Conservation (phyloP, 2,888 invertebrate species). For the Margaritifera margaritifera region DNA sequence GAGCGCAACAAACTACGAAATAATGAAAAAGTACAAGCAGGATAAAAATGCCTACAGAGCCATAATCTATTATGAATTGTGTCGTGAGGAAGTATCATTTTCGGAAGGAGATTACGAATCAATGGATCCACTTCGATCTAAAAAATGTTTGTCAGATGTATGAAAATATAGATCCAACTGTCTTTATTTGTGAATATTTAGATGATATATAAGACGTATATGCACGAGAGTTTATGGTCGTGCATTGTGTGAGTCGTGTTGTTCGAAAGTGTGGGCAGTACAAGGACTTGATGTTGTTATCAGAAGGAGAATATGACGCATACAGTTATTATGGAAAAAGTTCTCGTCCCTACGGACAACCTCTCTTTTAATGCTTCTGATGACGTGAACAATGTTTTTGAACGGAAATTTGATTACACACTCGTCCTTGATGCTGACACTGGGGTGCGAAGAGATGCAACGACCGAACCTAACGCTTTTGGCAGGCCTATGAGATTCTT, state of each 20-base stretch:
- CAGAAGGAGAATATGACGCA: too few relatives aligned
- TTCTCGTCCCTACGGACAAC: slow-evolving; percentile 52
- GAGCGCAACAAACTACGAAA: slow-evolving; percentile 54
- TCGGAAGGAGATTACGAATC: too few relatives aligned
- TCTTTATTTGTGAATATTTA: too few relatives aligned
- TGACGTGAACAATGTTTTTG: slow-evolving; percentile 59
- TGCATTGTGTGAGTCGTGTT: slow-evolving; percentile 56
- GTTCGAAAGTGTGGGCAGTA: slow-evolving; percentile 65
- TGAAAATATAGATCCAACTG: too few relatives aligned
- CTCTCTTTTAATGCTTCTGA: slow-evolving; percentile 56
- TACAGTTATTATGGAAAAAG: slow-evolving; percentile 35
- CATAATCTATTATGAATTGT: slow-evolving; percentile 55
- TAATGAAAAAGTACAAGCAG: slow-evolving; percentile 52
- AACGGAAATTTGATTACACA: slow-evolving; percentile 28
- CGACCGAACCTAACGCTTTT: too few relatives aligned
- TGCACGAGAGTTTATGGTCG: too few relatives aligned
- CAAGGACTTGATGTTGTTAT: slow-evolving; percentile 65
- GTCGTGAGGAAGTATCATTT: slow-evolving; percentile 61
- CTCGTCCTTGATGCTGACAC: slow-evolving; percentile 62
- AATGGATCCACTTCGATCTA: too few relatives aligned
- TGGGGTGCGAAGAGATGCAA: slow-evolving; percentile 51
- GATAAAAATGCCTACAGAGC: slow-evolving; percentile 58
- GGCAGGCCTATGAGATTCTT: too few relatives aligned
- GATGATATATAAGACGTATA: too few relatives aligned
- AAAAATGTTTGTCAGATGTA: too few relatives aligned